Base-by-base conservation (phyloP, 2,888 invertebrate genomes). In the Coleophora flavipennella region DNA sequence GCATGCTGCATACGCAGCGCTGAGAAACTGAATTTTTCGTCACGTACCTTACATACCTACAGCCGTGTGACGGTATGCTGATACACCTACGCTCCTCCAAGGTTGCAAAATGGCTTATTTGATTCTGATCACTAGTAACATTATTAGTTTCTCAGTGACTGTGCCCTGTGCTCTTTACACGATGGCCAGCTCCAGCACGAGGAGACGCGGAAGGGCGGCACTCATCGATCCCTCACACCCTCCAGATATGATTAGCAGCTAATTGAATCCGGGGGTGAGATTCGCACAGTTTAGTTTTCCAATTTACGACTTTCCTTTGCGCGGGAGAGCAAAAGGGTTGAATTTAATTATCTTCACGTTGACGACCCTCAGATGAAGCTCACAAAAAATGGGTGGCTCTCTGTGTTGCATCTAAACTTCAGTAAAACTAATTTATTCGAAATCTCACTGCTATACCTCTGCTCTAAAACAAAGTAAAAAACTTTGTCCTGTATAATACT, bases 171-270 rank as follows among this genome's bases (percentile, higher is more conserved):
- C 40, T 38, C 37, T n/a, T n/a, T n/a, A 34, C 41, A 40, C 47
- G 49, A 50, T 51, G 44, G 40, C 42, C 40, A 46, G 40, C 20
- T n/a, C n/a, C n/a, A n/a, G n/a, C 45, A 55, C 49, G 47, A 58
- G 48, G 51, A 62, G 67, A 63, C 63, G 61, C 54, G 55, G 55
- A 68, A 69, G 75, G 76, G 73, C 62, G 58, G 53, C 49, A 48
- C 51, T 45, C 64, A 79, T 83, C 80, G 81, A 83, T 79, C 72
- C 69, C 64, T 75, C 68, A 77, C 79, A 73, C 83, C 83, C 83
- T 79, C 74, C 66, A 83, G 75, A 84, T 84, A 83, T 84, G 84
- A 83, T 84, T 84, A 84, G 77, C 69, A 69, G 69, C 78, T 83
- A 83, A 84, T 84, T 83, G 79, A 83, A 84, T 81, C 70, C 62